phyloP scores from a whole-genome alignment of 2,113 vertebrate species.

The Podocnemis expansa region DNA sequence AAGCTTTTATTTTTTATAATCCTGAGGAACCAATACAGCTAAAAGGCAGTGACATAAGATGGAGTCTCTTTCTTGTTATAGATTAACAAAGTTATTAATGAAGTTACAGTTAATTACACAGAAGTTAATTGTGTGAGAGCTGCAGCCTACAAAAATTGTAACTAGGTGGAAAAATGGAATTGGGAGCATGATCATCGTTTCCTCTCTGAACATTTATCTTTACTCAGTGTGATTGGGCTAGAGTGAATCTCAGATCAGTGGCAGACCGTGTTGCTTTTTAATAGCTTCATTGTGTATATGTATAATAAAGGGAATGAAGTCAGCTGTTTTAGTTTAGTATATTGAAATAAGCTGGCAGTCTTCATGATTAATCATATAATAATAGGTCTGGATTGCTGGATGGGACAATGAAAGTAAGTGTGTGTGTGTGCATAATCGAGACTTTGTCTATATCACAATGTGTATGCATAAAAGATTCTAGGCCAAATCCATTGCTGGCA shows the following conservation, averaged over 20 bases:
- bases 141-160: not conserved
- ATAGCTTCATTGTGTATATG: not conserved
- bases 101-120: not conserved
- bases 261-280: not conserved
- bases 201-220: not conserved
- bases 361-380: not conserved
- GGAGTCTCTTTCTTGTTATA: not conserved
- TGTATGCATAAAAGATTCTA: not conserved
- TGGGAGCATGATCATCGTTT: not conserved
- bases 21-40: not conserved
- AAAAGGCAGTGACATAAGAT: not conserved
- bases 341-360: not conserved
- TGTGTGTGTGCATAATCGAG: too few species aligned
- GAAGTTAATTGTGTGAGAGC: not conserved
- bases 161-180: not conserved
- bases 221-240: not conserved
- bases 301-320: not conserved
- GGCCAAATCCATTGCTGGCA: not conserved
- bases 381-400: not conserved
- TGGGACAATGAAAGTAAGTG: not conserved
- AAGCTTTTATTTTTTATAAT: not conserved
- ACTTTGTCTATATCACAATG: not conserved
- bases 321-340: not conserved
- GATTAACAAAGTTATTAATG: not conserved
- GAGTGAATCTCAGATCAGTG: not conserved